Evolutionary conservation across 2,888 invertebrate species (phyloP), one percentile per base, ranked within the genome.

Genomic region (Eumacrocentrus americanus): DNA sequence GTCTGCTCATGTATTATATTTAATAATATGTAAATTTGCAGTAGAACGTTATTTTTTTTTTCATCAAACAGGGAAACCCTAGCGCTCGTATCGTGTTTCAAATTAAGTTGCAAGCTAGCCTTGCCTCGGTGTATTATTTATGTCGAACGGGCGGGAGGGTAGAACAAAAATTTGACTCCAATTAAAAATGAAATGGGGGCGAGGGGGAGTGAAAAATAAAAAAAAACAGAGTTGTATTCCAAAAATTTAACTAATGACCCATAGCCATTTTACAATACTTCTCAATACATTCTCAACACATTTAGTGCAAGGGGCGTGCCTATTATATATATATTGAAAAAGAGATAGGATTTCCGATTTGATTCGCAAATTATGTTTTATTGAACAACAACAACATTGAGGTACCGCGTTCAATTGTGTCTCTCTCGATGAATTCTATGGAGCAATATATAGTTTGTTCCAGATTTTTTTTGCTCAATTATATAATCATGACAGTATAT

Each of bases 1-100:
- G 66, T 68, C 63, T 70, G 67, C 71, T 75, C 70, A 72, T 67
- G 65, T 70, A 67, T 58, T 65, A 29, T 58, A 58, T 66, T 61
- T 63, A 65, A 64, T 64, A 65, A 68, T 64, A 65, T 67, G 69
- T 63, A 74, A 74, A 80, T 80, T 80, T 80, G 80, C 80, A 80
- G 80, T 80, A 80, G 80, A 80, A 80, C 79, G 72, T 79, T 75
- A 71, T 64, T 53, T 60, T 51, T 47, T 38, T 58, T 40, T 68
- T 63, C 51, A 46, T 69, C 62, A 51, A 66, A 70, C 63, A 63
- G 67, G 70, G 65, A 64, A 68, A 66, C 64, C 68, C 71, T 73
- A 61, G 64, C 59, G 62, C 67, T 66, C 60, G 63, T 66, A 66
- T 63, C 56, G 65, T 68, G 62, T 67, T 56, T 62, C 62, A 62